Base-by-base conservation (phyloP, 2,888 invertebrate species). In the Xylophagus ater region DNA sequence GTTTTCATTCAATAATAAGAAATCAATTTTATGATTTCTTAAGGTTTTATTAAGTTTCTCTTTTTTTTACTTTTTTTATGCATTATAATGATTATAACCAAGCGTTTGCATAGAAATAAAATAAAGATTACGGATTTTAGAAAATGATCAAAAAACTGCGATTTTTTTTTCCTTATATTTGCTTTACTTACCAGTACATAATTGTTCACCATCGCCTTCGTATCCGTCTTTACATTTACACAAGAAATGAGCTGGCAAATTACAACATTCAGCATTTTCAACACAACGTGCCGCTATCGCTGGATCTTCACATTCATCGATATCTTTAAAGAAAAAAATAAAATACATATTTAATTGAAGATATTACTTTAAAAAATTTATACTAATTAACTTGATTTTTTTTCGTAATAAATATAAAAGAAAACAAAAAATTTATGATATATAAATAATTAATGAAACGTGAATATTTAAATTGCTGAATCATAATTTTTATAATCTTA, bases 281-380 rank as follows among this genome's bases (percentile, higher is more conserved):
- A 88, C 90, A 67, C 92, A 93, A 56, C 86, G 74, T 43, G 81
- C 76, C 24, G 86, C 79, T 55, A 90, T 73, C 46, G 74, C 72
- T 47, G 89, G 88, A 67, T 88, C 84, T 57, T 81, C 79, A 65
- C 94, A 96, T 72, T 96, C 94, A 70, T 96, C 83, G 65, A 94
- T 87, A 68, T 89, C 88, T 87, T 63, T 13, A 53, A 48, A 24
- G 20, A 31, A 37, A 41, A 34, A 38, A 24, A 30, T n/a, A n/a
- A n/a, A n/a, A n/a, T n/a, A n/a, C n/a, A n/a, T n/a, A 20, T 34
- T 42, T 41, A 41, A 46, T 37, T 37, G 43, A 40, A 37, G 44
- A 43, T n/a, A n/a, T n/a, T n/a, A n/a, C n/a, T n/a, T n/a, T n/a
- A n/a, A n/a, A n/a, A n/a, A n/a, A n/a, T n/a, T n/a, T n/a, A n/a